Evolutionary conservation across 2,797 vertebrate genomes (phyloP), one percentile per base, ranked within the genome.

Genomic region (Distichodus sexfasciatus): DNA sequence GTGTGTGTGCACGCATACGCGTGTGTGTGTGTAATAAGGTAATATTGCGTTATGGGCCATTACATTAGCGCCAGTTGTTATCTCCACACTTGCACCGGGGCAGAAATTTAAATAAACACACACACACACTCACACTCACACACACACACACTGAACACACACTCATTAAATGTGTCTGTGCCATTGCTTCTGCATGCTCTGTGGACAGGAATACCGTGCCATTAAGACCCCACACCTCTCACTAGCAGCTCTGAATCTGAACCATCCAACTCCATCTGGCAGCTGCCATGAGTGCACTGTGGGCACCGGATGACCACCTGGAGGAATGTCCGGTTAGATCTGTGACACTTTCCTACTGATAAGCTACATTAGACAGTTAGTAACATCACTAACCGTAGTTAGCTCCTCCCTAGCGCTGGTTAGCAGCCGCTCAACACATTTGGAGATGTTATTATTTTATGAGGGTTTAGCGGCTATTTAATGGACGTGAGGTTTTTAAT

Each of bases 1-100:
- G n/a, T 60, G 15, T 41, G 7, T 43, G 24, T 60, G 28, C 60
- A 38, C 23, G 36, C 31, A 26, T 35, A 63, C 17, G 35, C 19
- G 55, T 57, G 6, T 61, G 38, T 58, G 69, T 7, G 46, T 72
- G 23, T 53, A 19, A 57, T 66, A 66, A 35, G 46, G 14, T 69
- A 53, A 62, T 62, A 38, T 26, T 47, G 40, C 62, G 59, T 83
- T 85, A 84, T 86, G 67, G 66, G 53, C 74, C 80, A 73, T 85
- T 84, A 84, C 88, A 83, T 85, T 84, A 82, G 72, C 69, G 53
- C 83, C 78, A 69, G 78, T 83, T 76, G 81, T 86, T 90, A 85
- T 84, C 81, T 79, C 76, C 68, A 70, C 76, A 71, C 47, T 75
- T 80, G 77, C 26, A 60, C 73, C 71, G 67, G 76, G 82, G 74